Conservation (phyloP, 2,888 invertebrate species). For the Lottia scabra region DNA sequence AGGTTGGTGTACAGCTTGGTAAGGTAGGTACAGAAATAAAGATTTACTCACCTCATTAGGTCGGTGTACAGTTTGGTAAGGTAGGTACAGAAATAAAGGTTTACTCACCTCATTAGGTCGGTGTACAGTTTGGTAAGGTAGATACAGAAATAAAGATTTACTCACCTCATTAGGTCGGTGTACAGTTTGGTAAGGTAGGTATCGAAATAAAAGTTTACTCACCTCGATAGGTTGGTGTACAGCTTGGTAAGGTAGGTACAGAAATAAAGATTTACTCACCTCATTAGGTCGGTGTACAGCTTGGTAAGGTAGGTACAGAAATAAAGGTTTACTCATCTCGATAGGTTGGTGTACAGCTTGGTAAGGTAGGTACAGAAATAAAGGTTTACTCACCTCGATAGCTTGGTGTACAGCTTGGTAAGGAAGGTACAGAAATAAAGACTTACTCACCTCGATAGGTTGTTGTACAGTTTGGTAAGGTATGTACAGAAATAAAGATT, state of each 20-base stretch:
- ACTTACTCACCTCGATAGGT: slow-evolving; percentile 65
- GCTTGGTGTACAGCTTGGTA: slow-evolving; percentile 82
- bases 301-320: slow-evolving; percentile 85
- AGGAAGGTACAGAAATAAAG: slow-evolving; percentile 88
- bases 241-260: slow-evolving; percentile 86
- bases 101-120: slow-evolving; percentile 12
- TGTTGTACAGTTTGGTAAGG: slow-evolving; percentile 85
- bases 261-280: slow-evolving; percentile 78
- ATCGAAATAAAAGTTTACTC: slow-evolving; percentile 82
- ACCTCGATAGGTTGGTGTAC: slow-evolving; percentile 74
- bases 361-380: slow-evolving; percentile 89
- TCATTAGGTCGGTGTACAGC: slow-evolving; percentile 79
- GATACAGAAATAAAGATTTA: slow-evolving; percentile 84
- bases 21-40: slow-evolving; percentile 84
- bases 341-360: slow-evolving; percentile 78
- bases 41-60: slow-evolving; percentile 6
- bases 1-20: slow-evolving; percentile 80
- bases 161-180: slow-evolving; percentile 71
- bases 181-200: slow-evolving; percentile 85
- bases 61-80: slow-evolving; percentile 86
- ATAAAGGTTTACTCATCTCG: slow-evolving; percentile 75
- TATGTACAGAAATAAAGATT: slow-evolving; percentile 87
- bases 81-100: slow-evolving; percentile 83
- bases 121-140: slow-evolving; percentile 88
- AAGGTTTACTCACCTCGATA: slow-evolving; percentile 71